Base-by-base conservation (phyloP, 2,888 invertebrate species). In the Amphipyra tragopoginis region DNA sequence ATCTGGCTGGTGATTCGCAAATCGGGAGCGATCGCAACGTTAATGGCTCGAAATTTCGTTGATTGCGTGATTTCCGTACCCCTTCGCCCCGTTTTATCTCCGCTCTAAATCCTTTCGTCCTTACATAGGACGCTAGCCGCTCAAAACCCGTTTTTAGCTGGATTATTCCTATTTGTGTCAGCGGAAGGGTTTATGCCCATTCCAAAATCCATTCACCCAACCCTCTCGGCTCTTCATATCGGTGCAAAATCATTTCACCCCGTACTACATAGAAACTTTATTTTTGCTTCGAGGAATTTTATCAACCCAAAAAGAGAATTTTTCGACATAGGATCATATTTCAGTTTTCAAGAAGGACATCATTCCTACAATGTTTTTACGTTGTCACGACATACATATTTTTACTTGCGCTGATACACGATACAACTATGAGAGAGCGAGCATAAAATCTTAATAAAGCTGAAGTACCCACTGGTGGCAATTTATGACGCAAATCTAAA, bases 1-100 rank as follows among this genome's bases (percentile, higher is more conserved):
- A n/a, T 36, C 43, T 48, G 42, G 29, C 33, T 56, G 15, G 61
- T 51, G 51, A 65, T 65, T 68, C 52, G 47, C 51, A 34, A 62
- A 62, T 68, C 53, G 64, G 54, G 58, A 51, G 43, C 59, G 50
- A 52, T 65, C 65, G 39, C 50, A 66, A 44, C 60, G 68, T 65
- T 83, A 85, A 86, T 83, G 80, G 80, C 6, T 74, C 80, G 84
- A 85, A 84, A 85, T 83, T 75, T 75, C 73, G 75, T 79, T 80
- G 85, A 86, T 87, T 86, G 83, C 77, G 58, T 76, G 74, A 85
- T 87, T 86, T 86, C 81, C 83, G 77, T 71, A 79, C 70, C 78
- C 76, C 65, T 80, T 72, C 72, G 66, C 69, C 73, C 71, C 76
- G 57, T 75, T 77, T 76, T 79, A 75, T 75, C 74, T 73, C 68